Conservation (phyloP, 2,888 invertebrate species). For the Drosophila cognata region DNA sequence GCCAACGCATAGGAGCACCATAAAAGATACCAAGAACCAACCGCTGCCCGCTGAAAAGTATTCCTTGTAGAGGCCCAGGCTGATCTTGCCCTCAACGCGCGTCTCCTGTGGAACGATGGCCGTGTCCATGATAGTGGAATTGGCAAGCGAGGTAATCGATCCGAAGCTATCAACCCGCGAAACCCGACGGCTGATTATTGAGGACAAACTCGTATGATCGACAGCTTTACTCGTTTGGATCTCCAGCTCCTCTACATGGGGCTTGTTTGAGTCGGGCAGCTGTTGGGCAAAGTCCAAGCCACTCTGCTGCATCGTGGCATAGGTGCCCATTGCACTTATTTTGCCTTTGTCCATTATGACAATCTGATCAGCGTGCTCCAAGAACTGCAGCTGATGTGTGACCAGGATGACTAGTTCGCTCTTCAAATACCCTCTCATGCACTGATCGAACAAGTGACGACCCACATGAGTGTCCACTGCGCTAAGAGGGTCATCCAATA, state of each 20-base stretch:
- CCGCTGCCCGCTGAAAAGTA: conserved; percentile 91
- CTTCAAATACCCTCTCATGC: conserved; percentile 85
- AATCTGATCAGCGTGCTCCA: conserved; percentile 88
- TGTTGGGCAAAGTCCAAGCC: conserved; percentile 92
- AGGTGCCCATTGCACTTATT: conserved; percentile 87
- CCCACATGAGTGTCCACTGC: conserved; percentile 97
- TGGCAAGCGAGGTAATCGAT: conserved; percentile 86
- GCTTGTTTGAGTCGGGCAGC: conserved; percentile 86
- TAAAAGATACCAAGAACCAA: conserved; percentile 86
- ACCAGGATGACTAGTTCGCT: conserved; percentile 91
- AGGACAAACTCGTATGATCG: conserved; percentile 26
- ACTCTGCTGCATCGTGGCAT: conserved; percentile 89
- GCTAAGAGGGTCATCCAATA: conserved; percentile 95
- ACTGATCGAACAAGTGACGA: conserved; percentile 92
- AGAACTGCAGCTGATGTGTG: conserved; percentile 93
- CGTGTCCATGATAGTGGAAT: conserved; percentile 81
- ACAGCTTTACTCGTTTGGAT: conserved; percentile 69
- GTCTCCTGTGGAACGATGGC: conserved; percentile 86
- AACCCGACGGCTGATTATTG: conserved; percentile 62
- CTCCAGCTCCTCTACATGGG: conserved; percentile 61
- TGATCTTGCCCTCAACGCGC: conserved; percentile 88
- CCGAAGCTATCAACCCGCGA: conserved; percentile 81
- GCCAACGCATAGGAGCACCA: conserved; percentile 87
- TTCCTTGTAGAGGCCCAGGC: conserved; percentile 87
- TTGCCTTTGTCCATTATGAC: conserved; percentile 83